phyloP scores from a whole-genome alignment of 2,888 invertebrate genomes.

The Eurytoma californica region DNA sequence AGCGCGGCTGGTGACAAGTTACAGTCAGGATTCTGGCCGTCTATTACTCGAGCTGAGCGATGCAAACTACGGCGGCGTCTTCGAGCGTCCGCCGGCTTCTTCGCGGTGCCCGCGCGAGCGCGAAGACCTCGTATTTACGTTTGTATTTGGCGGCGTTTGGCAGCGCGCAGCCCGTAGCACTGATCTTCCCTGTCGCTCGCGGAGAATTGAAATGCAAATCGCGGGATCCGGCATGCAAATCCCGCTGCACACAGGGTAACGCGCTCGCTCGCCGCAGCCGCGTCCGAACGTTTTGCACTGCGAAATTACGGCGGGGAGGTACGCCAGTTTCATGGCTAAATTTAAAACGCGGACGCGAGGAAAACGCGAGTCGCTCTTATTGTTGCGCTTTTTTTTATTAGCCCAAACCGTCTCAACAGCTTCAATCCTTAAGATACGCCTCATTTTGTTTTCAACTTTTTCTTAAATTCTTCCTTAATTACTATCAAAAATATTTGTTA shows the following conservation, averaged over 20 bases:
- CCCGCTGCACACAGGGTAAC: conserved; percentile 72
- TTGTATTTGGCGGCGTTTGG: conserved; percentile 70
- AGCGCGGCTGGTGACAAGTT: not conserved
- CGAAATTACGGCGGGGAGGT: conserved; percentile 24
- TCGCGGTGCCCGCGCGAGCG: not conserved
- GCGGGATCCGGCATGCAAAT: conserved; percentile 74
- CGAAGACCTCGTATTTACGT: conserved; percentile 68
- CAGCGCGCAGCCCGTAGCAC: conserved; percentile 64
- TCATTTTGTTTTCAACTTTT: too few species aligned
- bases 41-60: not conserved
- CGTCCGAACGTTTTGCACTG: conserved; percentile 28
- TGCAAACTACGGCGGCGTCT: not conserved
- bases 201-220: conserved; percentile 75
- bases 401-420: too few species aligned
- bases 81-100: not conserved
- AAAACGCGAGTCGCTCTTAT: not conserved
- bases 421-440: too few species aligned
- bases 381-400: too few species aligned
- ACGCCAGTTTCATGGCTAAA: not conserved
- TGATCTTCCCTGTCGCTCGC: conserved; percentile 64
- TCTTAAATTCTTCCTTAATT: not conserved
- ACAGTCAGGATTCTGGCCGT: not conserved
- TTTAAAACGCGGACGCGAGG: not conserved
- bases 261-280: conserved; percentile 53
- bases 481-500: not conserved